Base-by-base conservation (phyloP, 2,797 vertebrate species). In the Acanthiza pusilla region DNA sequence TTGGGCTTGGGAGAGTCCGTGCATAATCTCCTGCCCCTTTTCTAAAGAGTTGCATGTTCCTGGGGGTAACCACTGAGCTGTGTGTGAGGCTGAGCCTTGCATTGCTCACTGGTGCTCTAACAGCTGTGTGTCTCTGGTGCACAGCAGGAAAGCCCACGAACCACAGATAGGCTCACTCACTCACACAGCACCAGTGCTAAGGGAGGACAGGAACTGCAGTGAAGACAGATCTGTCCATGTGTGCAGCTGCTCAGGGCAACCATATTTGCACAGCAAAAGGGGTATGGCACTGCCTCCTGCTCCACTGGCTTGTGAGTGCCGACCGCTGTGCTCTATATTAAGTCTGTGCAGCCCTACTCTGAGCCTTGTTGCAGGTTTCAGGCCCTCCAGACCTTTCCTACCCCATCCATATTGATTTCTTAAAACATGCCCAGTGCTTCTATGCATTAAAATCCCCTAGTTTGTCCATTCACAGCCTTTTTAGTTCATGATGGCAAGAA, bases 291-390 rank as follows among this genome's bases (percentile, higher is more conserved):
- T 65, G 15, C 25, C 11, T 65, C n/a, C 67, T 75, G 47, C 50
- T 43, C 12, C 17, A 1, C 38, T 13, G 27, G 38, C 63, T 51
- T 73, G 43, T 0, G 0, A 43, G 30, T 20, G 11, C 25, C 1
- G 2, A 5, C 30, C 58, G 20, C 36, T 67, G 53, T 62, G 29
- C 11, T 61, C 10, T 25, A 0, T 13, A 10, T 15, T 53, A 26
- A 60, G 19, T 10, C 32, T 50, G 26, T 54, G 10, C 42, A 70
- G 32, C 1, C 1, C 45, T 68, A 14, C 79, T 54, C 47, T 85
- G 65, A 40, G 30, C 16, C 22, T 67, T 71, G n/a, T n/a, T 63
- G 13, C 22, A 18, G 1, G 0, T 10, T 77, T 83, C 57, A 55
- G 48, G 12, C 9, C 74, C 53, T 77, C 53, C 34, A 63, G 36